Percentiles rank a stretch among this genome's conserved stretches.
These are phyloP conservation scores for Heliconius himera DNA, from an alignment of 1,140 invertebrate genomes.

Conservation along the genomic window DNA sequence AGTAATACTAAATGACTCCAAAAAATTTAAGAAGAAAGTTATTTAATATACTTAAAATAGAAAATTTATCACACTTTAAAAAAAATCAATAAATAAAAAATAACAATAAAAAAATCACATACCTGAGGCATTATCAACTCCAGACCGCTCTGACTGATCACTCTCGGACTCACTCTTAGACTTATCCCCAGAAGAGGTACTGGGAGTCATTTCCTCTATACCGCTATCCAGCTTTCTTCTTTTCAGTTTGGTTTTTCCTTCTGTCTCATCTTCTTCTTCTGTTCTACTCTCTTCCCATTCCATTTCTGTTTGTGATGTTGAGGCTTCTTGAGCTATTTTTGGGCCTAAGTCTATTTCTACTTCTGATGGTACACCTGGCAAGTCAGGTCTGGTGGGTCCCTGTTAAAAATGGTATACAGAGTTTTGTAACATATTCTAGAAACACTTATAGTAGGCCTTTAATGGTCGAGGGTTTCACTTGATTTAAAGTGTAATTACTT, in stretches of 20 bases:
- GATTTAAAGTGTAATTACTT: no score
- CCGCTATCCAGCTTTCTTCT: slow-evolving; percentile 84
- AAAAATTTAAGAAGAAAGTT: no score
- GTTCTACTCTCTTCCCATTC: slow-evolving; percentile 37
- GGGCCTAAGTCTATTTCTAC: slow-evolving; percentile 39
- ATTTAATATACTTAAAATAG: no score
- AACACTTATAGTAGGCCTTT: not conserved
- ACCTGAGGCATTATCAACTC: slow-evolving; percentile 28
- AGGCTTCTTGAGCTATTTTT: slow-evolving; percentile 22
- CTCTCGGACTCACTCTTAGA: slow-evolving; percentile 38
- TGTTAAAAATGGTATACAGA: not conserved
- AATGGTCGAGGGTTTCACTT: no score
- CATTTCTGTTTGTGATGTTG: slow-evolving; percentile 27
- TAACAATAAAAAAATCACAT: not conserved
- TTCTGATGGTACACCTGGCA: slow-evolving; percentile 33
- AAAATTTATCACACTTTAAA: no score
- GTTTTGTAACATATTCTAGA: not conserved
- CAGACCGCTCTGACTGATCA: slow-evolving; percentile 35
- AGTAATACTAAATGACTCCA: no score
- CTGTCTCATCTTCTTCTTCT: slow-evolving; percentile 32
- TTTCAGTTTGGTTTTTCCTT: slow-evolving; percentile 60
- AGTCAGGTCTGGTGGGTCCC: not conserved
- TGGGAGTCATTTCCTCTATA: slow-evolving; percentile 68
- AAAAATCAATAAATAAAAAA: no score
- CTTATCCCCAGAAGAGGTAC: slow-evolving; percentile 36